These are phyloP conservation scores for Laspeyria flexula DNA, from an alignment of 2,888 invertebrate genomes.

Conservation along the genomic window DNA sequence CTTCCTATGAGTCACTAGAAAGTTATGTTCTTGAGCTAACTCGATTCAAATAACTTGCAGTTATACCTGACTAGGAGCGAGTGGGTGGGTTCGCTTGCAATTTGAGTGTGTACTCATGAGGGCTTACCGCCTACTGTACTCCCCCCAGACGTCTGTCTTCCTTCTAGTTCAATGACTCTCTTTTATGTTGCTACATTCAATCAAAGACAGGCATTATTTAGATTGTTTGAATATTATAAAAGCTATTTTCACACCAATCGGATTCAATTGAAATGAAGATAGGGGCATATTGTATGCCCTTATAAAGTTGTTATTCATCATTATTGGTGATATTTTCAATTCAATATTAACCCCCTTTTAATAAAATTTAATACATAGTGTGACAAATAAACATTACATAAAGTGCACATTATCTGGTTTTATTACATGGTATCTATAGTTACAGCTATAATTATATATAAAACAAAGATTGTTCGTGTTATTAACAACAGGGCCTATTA, in stretches of 20 bases:
- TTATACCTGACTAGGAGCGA: slow-evolving; percentile 57
- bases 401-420: neutral
- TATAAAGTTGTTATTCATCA: slow-evolving; percentile 28
- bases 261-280: slow-evolving; percentile 32
- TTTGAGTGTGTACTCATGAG: slow-evolving; percentile 29
- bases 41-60: slow-evolving; percentile 74
- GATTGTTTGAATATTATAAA: slow-evolving; percentile 15
- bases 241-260: slow-evolving; percentile 21
- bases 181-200: slow-evolving; percentile 1
- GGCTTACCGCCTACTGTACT: slow-evolving; percentile 5
- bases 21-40: slow-evolving; percentile 81
- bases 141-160: slow-evolving; percentile 17
- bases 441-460: slow-evolving; percentile 2
- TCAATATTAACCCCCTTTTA: slow-evolving; percentile 1
- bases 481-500: slow-evolving; percentile 27
- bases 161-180: slow-evolving; percentile 21
- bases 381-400: neutral
- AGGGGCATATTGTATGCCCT: slow-evolving; percentile 42
- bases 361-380: neutral
- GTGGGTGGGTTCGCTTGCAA: slow-evolving; percentile 44
- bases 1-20: slow-evolving; percentile 86
- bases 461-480: slow-evolving; percentile 25
- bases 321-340: slow-evolving; percentile 12
- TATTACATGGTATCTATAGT: slow-evolving; percentile 11
- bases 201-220: neutral